phyloP scores from a whole-genome alignment of 2,888 invertebrate genomes.

The Pogonocherus hispidulus region DNA sequence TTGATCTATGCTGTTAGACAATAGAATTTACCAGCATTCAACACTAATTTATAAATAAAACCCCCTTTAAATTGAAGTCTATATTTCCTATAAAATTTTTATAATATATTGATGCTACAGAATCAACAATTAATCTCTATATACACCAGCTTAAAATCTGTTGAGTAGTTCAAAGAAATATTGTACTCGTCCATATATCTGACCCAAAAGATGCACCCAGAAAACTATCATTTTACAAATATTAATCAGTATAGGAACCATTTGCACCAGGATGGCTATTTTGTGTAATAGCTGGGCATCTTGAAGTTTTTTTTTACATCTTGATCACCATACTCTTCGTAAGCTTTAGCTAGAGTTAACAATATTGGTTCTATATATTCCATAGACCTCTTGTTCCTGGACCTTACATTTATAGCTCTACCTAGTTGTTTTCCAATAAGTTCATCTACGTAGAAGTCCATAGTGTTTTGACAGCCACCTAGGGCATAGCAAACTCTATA shows the following conservation, averaged over 20 bases:
- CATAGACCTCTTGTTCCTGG: slow-evolving; percentile 55
- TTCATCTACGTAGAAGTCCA: slow-evolving; percentile 60
- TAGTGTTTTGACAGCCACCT: slow-evolving; percentile 60
- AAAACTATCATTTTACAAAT: slow-evolving; percentile 58
- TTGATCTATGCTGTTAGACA: too few species aligned
- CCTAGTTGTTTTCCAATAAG: slow-evolving; percentile 47
- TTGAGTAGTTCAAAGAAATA: slow-evolving; percentile 40
- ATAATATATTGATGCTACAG: too few species aligned
- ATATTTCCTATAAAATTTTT: too few species aligned
- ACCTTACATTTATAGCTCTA: slow-evolving; percentile 34
- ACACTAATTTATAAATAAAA: too few species aligned
- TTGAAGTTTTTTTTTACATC: slow-evolving; percentile 63
- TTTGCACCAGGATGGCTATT: slow-evolving; percentile 59
- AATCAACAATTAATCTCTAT: too few species aligned
- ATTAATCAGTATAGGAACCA: slow-evolving; percentile 58
- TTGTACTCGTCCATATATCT: slow-evolving; percentile 40
- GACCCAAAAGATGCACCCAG: slow-evolving; percentile 52
- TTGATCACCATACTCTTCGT: slow-evolving; percentile 61
- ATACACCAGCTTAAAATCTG: slow-evolving; percentile 25
- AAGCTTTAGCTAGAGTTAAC: slow-evolving; percentile 60
- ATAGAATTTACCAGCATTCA: too few species aligned
- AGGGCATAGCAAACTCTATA: slow-evolving; percentile 63
- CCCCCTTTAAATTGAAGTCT: too few species aligned
- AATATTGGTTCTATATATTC: slow-evolving; percentile 64
- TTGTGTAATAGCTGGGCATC: slow-evolving; percentile 59